Evolutionary conservation across 2,797 vertebrate species (phyloP), one percentile per base, ranked within the genome.

Genomic region (Amazona ochrocephala): DNA sequence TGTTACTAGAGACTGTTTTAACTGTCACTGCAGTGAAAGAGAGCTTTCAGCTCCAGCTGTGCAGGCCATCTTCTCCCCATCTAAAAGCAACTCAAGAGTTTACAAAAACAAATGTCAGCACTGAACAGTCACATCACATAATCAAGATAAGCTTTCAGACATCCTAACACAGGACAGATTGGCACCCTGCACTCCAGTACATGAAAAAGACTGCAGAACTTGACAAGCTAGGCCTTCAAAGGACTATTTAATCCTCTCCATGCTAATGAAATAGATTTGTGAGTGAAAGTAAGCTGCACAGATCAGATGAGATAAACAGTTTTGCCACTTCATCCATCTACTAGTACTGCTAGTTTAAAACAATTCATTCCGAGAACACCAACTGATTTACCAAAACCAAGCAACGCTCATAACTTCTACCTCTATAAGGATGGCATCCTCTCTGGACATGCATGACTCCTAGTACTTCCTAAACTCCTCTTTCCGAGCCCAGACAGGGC

Each of bases 181-280:
- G 53, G 24, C 60, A 76, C 54, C 73, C 39, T 50, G 42, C 34
- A 54, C 81, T 41, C 61, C 53, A 78, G 78, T 47, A 83, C n/a
- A 62, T 76, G 74, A 73, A 89, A 88, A 73, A 54, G 15, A 68
- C 91, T 92, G 76, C 78, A 92, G 39, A 95, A 90, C 75, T 71
- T 1, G 66, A 83, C 54, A 81, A 87, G 88, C 87, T 83, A 71
- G 92, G 80, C 66, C 92, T 90, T 90, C 84, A 96, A 94, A 93
- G 74, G 39, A 34, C 68, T 72, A 67, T 5, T 61, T 75, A 65
- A 62, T 58, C 54, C 53, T 91, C 24, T 58, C 64, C 51, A 68
- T 11, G 72, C 58, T 83, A 94, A 91, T 67, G 66, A 51, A 89
- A 60, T 18, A 92, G 82, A 50, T 77, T 81, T 92, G 75, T 47